Percentiles rank a stretch among this genome's conserved stretches.
These are phyloP conservation scores for Lucifuga dentata DNA, from an alignment of 2,113 vertebrate genomes.

Conservation along the genomic window DNA sequence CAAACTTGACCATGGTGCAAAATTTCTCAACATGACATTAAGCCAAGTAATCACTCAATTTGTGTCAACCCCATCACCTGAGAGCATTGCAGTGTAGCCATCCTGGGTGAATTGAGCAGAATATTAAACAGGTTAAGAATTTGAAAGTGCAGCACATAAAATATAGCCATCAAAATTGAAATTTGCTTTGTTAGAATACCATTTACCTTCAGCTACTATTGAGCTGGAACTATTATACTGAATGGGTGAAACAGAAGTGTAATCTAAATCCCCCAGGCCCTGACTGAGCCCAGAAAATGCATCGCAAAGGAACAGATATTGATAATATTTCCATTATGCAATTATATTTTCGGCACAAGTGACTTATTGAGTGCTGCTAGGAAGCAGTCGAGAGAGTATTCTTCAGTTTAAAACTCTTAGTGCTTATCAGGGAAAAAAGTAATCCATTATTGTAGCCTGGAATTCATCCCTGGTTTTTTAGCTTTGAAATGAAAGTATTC, in stretches of 20 bases:
- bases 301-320: conserved; percentile 64
- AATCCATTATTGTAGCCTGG: conserved; percentile 34
- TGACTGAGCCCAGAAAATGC: conserved; percentile 55
- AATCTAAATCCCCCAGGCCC: conserved; percentile 65
- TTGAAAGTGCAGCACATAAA: conserved; percentile 42
- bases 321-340: conserved; percentile 70
- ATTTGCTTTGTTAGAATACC: conserved; percentile 61
- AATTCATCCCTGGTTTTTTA: conserved; percentile 48
- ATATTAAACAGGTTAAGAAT: conserved; percentile 62
- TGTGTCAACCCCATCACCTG: conserved; percentile 41
- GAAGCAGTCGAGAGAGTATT: conserved; percentile 62
- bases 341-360: conserved; percentile 63
- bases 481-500: conserved; percentile 52
- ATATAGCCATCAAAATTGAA: conserved; percentile 66
- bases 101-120: conserved; percentile 43
- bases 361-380: conserved; percentile 56
- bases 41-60: conserved; percentile 37
- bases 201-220: conserved; percentile 67
- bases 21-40: conserved; percentile 28
- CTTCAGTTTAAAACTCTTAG: conserved; percentile 46
- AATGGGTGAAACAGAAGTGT: conserved; percentile 63
- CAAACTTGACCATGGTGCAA: background rate
- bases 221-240: conserved; percentile 58
- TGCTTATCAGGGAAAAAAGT: conserved; percentile 49
- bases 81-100: conserved; percentile 35